A percentile compares a stretch with the other conserved stretches of the same genome.
phyloP scores from a whole-genome alignment of 2,113 vertebrate species.

The Platanista minor region DNA sequence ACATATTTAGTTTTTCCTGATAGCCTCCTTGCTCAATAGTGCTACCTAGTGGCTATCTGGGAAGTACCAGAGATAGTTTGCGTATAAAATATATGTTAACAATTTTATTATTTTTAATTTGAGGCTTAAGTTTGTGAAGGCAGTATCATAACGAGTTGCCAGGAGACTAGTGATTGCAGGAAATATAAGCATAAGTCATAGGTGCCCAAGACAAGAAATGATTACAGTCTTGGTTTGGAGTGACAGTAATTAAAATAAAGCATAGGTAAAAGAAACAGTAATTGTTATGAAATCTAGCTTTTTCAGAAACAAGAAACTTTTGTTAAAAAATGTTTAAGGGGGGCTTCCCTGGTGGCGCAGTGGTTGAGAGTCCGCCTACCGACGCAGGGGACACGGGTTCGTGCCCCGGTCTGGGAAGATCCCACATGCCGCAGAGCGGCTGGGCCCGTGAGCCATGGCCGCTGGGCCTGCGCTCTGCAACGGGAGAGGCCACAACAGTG shows the following conservation, averaged over 20 bases:
- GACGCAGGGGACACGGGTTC: too few relatives aligned
- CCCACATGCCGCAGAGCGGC: too few relatives aligned
- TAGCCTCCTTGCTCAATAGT: not conserved
- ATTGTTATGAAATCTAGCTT: not conserved
- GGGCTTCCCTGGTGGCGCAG: too few relatives aligned
- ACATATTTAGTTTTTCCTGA: not conserved
- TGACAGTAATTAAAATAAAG: not conserved
- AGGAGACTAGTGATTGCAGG: not conserved
- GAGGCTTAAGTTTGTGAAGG: not conserved
- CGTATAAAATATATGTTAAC: not conserved
- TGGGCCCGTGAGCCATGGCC: too few relatives aligned
- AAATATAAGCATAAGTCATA: not conserved
- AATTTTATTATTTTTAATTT: constrained; percentile 6
- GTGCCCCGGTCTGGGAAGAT: too few relatives aligned
- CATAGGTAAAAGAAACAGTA: not conserved
- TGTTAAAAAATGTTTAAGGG: not conserved
- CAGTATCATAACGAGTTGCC: not conserved
- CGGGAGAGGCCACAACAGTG: too few relatives aligned
- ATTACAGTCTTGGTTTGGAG: not conserved
- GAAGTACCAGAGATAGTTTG: not conserved
- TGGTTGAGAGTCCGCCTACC: too few relatives aligned
- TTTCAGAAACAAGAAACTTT: constrained; percentile 25
- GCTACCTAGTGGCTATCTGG: not conserved
- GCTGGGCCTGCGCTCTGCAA: too few relatives aligned
- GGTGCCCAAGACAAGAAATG: not conserved